These are phyloP conservation scores for Pristionchus japonicus DNA, from an alignment of 2,888 invertebrate genomes.

Conservation along the genomic window DNA sequence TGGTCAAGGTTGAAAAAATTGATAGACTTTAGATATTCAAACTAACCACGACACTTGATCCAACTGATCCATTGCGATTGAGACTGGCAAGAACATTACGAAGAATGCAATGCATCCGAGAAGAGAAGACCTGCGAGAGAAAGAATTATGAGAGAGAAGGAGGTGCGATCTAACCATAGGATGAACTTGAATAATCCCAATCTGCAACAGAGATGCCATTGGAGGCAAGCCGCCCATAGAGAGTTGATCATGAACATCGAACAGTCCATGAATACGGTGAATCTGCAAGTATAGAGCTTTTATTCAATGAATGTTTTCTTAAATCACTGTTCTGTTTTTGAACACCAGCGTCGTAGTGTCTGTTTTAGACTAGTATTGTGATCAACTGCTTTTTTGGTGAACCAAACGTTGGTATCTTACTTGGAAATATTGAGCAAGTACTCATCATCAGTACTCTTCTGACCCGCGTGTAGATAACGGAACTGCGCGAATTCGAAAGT, in stretches of 20 bases:
- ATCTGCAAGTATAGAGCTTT: slow-evolving; percentile 52
- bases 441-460: slow-evolving; percentile 67
- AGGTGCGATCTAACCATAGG: slow-evolving; percentile 30
- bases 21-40: neutral
- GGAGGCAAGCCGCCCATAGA: slow-evolving; percentile 66
- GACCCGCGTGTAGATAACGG: slow-evolving; percentile 62
- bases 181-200: slow-evolving; percentile 53
- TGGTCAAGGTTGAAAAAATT: neutral
- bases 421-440: slow-evolving; percentile 69
- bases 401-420: slow-evolving; percentile 54
- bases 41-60: slow-evolving; percentile 52
- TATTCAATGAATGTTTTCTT: neutral
- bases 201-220: slow-evolving; percentile 72
- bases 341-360: no score
- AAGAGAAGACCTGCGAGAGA: slow-evolving; percentile 16
- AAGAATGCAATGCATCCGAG: slow-evolving; percentile 53
- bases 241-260: slow-evolving; percentile 71
- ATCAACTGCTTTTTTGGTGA: no score
- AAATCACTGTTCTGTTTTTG: no score
- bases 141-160: no score
- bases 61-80: slow-evolving; percentile 67
- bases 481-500: slow-evolving; percentile 70
- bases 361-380: no score
- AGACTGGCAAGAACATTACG: slow-evolving; percentile 67
- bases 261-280: slow-evolving; percentile 69